Base-by-base conservation (phyloP, 2,797 vertebrate genomes). In the Sebastes alutus region DNA sequence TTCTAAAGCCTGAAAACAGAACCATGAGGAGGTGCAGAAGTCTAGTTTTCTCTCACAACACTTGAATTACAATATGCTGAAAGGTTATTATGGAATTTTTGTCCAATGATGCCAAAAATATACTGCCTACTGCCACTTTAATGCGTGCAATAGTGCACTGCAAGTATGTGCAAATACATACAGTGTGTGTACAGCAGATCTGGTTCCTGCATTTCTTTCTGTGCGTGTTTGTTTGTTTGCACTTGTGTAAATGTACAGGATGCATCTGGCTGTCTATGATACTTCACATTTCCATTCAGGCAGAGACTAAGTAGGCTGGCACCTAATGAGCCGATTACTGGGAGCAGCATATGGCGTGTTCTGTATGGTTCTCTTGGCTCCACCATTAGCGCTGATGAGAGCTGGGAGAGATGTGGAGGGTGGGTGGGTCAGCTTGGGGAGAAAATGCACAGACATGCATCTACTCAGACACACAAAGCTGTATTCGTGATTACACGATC, bases 301-400 rank as follows among this genome's bases (percentile, higher is more conserved):
- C 88, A 82, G 82, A 85, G 88, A 87, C 85, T 84, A 88, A 93
- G 89, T 86, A 86, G 90, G 85, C 88, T 94, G 86, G 82, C 86
- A 89, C 82, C 89, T 93, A 95, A 95, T 83, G 90, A 95, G 93
- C 88, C 81, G 83, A 88, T 90, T 86, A 89, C 89, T 80, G 81
- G 70, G 82, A 90, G 86, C 84, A 94, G 89, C 94, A 95, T 94
- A 95, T 94, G 94, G 91, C 42, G 74, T 77, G 78, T 89, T 87
- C 86, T 85, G 80, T 88, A 87, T 81, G 88, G 80, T 91, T 93
- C 90, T 91, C 74, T 88, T 87, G 90, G 80, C 91, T 83, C 75
- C 79, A 86, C 87, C 92, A 90, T 91, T 89, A 89, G 77, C 79
- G 58, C 76, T 89, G 85, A 85, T 91, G 85, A 83, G 82, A 81